These are phyloP conservation scores for Mormyrops attenuatus DNA, from an alignment of 2,797 vertebrate species.

Conservation along the genomic window DNA sequence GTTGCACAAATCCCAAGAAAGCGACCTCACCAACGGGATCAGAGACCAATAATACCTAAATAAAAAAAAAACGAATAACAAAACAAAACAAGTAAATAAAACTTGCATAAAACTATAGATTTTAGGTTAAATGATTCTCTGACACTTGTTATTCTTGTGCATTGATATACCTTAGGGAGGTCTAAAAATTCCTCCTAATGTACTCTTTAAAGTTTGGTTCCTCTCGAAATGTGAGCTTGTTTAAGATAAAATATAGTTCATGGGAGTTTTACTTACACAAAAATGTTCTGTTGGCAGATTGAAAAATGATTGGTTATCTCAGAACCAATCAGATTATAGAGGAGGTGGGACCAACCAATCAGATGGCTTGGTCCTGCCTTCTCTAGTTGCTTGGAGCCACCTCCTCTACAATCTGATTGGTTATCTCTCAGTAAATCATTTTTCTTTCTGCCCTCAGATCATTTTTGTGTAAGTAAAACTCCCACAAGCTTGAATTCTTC, in stretches of 20 bases:
- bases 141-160: not conserved
- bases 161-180: not conserved
- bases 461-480: not conserved
- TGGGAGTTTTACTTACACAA: not conserved
- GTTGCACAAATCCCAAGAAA: not conserved
- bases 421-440: not conserved
- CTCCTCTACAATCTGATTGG: not conserved
- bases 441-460: not conserved
- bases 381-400: not conserved
- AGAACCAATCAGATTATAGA: not conserved
- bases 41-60: not conserved
- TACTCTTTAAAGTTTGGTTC: not conserved
- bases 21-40: not conserved
- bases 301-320: not conserved
- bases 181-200: not conserved
- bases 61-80: not conserved
- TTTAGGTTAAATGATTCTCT: not conserved
- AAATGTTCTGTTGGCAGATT: not conserved
- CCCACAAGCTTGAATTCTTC: not conserved
- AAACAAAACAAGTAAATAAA: not conserved
- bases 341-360: not conserved
- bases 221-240: not conserved
- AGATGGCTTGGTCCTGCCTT: not conserved
- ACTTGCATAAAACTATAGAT: not conserved
- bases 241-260: not conserved